Conservation (phyloP, 2,113 vertebrate genomes). For the Nanorana parkeri region DNA sequence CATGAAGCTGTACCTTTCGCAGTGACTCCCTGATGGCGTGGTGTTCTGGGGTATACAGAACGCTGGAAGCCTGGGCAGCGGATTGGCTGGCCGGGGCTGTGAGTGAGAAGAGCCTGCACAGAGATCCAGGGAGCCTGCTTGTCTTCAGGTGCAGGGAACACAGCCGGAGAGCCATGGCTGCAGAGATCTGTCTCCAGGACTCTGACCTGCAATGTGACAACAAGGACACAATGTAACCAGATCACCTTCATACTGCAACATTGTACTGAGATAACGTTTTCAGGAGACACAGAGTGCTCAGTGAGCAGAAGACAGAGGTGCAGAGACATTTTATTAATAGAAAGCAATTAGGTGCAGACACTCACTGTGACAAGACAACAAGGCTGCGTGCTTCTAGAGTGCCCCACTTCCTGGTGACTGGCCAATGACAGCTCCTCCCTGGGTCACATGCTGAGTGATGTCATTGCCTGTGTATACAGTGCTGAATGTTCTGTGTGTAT, state of each 20-base stretch:
- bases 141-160: neutral
- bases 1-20: slow-evolving; percentile 75
- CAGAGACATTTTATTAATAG: neutral
- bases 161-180: slow-evolving; percentile 68
- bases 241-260: neutral
- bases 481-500: no score
- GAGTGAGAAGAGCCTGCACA: slow-evolving; percentile 61
- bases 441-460: neutral
- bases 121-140: neutral
- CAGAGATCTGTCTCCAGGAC: neutral
- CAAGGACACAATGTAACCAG: slow-evolving; percentile 26
- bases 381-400: neutral
- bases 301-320: no score
- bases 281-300: no score
- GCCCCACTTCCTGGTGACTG: neutral
- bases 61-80: slow-evolving; percentile 39
- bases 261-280: neutral
- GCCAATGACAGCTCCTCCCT: neutral
- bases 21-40: slow-evolving; percentile 70
- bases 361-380: neutral
- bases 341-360: neutral
- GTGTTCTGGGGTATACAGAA: slow-evolving; percentile 69
- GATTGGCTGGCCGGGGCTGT: slow-evolving; percentile 60
- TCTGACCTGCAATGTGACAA: slow-evolving; percentile 18
- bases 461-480: neutral